Percentiles rank a stretch among this genome's conserved stretches.
Evolutionary conservation across 2,888 invertebrate species (phyloP).

Genomic region (Dicycla oo): DNA sequence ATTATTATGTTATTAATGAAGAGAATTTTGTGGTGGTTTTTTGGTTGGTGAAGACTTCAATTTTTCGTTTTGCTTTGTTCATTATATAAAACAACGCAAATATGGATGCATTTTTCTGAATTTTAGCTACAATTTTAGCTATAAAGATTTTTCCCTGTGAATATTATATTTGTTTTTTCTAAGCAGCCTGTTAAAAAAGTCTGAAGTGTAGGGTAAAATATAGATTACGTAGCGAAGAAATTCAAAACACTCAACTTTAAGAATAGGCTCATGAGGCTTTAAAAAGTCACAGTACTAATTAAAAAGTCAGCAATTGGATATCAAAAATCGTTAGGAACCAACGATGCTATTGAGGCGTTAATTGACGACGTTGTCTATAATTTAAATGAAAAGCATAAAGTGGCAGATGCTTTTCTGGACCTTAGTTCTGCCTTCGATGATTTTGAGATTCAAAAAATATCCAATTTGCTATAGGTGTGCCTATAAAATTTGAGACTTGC

Average conservation of each 20-base stretch:
- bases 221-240: too few relatives aligned
- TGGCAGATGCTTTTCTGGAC: background rate
- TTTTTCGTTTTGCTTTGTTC: background rate
- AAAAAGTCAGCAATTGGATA: background rate
- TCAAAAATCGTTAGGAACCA: background rate
- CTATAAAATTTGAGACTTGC: too few relatives aligned
- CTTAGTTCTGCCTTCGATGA: too few relatives aligned
- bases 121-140: background rate
- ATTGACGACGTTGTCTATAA: background rate
- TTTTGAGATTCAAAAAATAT: too few relatives aligned
- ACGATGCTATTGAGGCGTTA: background rate
- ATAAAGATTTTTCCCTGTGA: background rate
- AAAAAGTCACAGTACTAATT: too few relatives aligned
- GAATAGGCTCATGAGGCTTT: too few relatives aligned
- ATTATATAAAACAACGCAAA: background rate
- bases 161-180: background rate
- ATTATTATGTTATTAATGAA: conserved; percentile 61
- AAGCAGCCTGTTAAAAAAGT: background rate
- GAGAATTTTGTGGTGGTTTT: conserved; percentile 37
- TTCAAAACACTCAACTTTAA: too few relatives aligned
- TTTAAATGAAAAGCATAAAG: background rate
- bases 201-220: background rate
- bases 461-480: too few relatives aligned
- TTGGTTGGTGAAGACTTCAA: background rate
- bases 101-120: background rate